Base-by-base conservation (phyloP, 2,888 invertebrate genomes). In the Pomacea canaliculata region DNA sequence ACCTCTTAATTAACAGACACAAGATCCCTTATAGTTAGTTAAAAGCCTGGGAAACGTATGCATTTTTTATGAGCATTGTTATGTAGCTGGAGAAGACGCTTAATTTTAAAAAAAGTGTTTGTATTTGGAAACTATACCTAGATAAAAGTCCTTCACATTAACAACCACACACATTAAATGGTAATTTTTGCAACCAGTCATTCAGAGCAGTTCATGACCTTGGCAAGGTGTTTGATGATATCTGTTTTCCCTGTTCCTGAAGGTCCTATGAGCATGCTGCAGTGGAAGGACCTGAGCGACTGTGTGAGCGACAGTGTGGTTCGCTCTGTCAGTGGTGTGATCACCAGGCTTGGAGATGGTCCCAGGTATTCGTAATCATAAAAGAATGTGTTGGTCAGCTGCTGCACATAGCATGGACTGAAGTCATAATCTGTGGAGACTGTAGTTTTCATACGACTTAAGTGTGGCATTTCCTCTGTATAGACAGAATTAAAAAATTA, bases 281-380 rank as follows among this genome's bases (percentile, higher is more conserved):
- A 88, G 70, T 89, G 86, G 81, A 88, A 90, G 74, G 85, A 84
- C 79, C 85, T 87, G 63, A 90, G 76, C 9, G 90, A 85, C 82
- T 86, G 87, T 10, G 88, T 87, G 23, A 90, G 84, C 19, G 87
- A 86, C 73, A 89, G 82, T 76, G 87, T 86, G 59, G 88, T 89
- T 62, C 89, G 80, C 73, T 90, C 89, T 12, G 89, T 90, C 19
- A 90, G 85, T 0, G 89, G 90, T 9, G 89, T 90, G 48, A 89
- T 73, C 7, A 88, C 86, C 8, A 89, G 83, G 65, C 86, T 81
- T 18, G 78, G 71, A 23, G 79, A 73, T 9, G 89, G 87, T 0
- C 89, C 89, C 51, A 87, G 80, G 79, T 89, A 89, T 78, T 90
- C 90, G 65, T 88, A 87, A 79, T 90, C 89, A 79, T 90, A 90